Conservation (phyloP, 2,113 vertebrate species). For the Halichoerus grypus region DNA sequence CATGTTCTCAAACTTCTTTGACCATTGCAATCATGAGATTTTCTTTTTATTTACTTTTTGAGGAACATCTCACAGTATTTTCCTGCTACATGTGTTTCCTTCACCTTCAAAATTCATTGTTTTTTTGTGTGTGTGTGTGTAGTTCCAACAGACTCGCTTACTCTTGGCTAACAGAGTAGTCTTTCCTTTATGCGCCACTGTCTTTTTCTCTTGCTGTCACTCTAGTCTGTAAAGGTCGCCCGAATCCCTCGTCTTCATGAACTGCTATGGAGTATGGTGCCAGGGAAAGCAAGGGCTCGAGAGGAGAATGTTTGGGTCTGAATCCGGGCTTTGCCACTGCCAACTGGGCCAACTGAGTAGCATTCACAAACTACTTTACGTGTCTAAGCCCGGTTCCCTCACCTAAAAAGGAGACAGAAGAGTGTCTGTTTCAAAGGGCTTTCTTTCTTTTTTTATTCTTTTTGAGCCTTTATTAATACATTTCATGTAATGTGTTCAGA, state of each 20-base stretch:
- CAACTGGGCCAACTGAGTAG: background rate
- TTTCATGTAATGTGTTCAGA: background rate
- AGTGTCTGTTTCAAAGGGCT: background rate
- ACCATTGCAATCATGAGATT: background rate
- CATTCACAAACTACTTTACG: background rate
- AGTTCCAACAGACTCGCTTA: background rate
- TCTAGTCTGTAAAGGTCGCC: background rate
- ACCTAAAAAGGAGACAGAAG: background rate
- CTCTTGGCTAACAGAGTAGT: background rate
- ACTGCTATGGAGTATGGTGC: background rate
- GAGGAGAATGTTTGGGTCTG: background rate
- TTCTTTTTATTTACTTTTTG: background rate
- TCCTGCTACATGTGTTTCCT: background rate
- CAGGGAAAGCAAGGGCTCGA: background rate
- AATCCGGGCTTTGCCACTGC: background rate
- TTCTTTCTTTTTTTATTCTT: background rate
- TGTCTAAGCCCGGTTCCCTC: background rate
- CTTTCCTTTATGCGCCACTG: background rate
- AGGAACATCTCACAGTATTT: background rate
- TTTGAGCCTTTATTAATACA: constrained; percentile 8
- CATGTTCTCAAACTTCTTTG: background rate
- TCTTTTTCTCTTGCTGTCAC: background rate
- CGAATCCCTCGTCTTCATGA: background rate
- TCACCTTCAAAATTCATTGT: background rate
- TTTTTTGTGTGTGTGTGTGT: background rate